Evolutionary conservation across 2,888 invertebrate genomes (phyloP).

Genomic region (Byasa hedistus): DNA sequence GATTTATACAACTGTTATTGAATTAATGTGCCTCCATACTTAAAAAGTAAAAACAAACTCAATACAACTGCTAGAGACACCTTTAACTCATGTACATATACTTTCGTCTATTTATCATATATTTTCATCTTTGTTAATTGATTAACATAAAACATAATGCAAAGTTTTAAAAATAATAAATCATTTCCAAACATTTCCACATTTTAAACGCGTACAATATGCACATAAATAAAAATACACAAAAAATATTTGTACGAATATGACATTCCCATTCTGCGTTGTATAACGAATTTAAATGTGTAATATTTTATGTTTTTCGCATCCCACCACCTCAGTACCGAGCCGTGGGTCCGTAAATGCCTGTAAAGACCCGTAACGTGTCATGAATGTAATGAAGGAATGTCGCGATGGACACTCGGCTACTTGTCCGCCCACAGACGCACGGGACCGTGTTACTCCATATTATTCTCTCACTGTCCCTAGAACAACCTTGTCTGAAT

Average conservation of each 20-base stretch:
- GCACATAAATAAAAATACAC: not conserved
- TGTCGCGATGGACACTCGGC: slow-evolving; percentile 27
- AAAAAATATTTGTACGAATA: slow-evolving; percentile 1
- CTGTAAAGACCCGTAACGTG: slow-evolving; percentile 30
- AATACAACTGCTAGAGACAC: no score
- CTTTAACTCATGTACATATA: no score
- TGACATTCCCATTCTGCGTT: slow-evolving; percentile 3
- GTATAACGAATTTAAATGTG: slow-evolving; percentile 21
- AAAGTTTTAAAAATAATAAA: no score
- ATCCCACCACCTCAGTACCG: slow-evolving; percentile 21
- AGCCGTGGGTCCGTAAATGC: slow-evolving; percentile 17
- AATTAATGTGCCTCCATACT: no score
- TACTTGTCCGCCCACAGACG: slow-evolving; percentile 18
- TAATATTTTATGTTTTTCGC: slow-evolving; percentile 21
- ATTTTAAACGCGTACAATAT: no score
- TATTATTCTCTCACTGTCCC: slow-evolving; percentile 27
- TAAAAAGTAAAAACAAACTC: no score
- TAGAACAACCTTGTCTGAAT: slow-evolving; percentile 27
- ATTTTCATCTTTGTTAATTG: no score
- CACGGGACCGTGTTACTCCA: slow-evolving; percentile 26
- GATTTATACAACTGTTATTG: not conserved
- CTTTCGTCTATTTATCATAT: no score
- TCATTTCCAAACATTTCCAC: no score
- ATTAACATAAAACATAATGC: no score
- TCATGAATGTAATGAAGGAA: slow-evolving; percentile 32